Evolutionary conservation across 2,113 vertebrate species (phyloP).

Genomic region (Nanorana parkeri): DNA sequence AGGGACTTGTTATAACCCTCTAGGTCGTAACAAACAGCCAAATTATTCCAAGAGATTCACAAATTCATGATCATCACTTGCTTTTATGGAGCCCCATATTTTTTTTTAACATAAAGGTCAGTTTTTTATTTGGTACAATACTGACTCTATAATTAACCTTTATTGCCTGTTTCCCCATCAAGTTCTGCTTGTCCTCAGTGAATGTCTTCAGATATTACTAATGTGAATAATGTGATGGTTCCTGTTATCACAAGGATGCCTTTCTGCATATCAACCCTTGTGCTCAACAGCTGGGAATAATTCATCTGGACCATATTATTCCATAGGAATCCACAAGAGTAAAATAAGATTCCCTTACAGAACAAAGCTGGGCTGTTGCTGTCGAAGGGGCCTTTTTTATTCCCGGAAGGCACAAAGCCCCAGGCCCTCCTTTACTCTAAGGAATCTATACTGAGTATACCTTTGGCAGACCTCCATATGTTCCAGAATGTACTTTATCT

Average conservation of each 20-base stretch:
- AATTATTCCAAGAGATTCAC: too few species aligned
- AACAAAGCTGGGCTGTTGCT: neutral
- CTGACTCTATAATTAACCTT: too few species aligned
- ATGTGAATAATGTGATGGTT: neutral
- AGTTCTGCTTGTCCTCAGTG: neutral
- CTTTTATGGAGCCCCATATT: too few species aligned
- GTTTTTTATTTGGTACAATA: too few species aligned
- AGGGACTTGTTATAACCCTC: too few species aligned
- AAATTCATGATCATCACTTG: too few species aligned
- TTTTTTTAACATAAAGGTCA: too few species aligned
- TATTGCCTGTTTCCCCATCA: too few species aligned
- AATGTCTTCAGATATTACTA: neutral
- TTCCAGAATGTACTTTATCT: neutral
- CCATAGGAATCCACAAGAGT: neutral
- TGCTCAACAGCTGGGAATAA: neutral
- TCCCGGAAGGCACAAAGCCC: neutral
- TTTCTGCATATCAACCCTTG: neutral
- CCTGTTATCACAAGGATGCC: neutral
- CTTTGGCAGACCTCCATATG: neutral
- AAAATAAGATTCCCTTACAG: neutral
- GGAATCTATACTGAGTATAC: neutral
- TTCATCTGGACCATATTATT: constrained; percentile 22
- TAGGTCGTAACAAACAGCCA: too few species aligned
- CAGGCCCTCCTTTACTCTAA: neutral
- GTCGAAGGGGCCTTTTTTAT: neutral